phyloP scores from a whole-genome alignment of 1,140 invertebrate species.

The Drosophila sechellia region DNA sequence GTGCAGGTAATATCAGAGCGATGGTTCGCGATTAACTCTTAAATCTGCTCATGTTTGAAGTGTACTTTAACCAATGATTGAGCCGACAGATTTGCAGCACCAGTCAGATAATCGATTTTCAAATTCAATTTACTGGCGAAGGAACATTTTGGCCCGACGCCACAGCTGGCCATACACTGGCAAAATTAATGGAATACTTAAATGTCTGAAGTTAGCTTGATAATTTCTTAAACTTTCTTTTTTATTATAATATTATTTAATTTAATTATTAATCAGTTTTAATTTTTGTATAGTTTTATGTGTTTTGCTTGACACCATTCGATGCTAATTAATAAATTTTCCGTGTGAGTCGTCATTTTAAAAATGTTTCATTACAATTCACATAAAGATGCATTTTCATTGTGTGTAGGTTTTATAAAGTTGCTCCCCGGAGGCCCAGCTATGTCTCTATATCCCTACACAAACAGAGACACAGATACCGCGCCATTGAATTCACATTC shows the following conservation, averaged over 20 bases:
- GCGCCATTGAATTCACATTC: constrained; percentile 68
- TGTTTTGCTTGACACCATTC: too few relatives aligned
- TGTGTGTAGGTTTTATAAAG: constrained; percentile 8
- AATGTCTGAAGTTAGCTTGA: not conserved
- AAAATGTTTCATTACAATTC: too few relatives aligned
- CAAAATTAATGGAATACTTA: not conserved
- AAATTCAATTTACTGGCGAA: constrained; percentile 40
- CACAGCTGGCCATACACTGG: constrained; percentile 2
- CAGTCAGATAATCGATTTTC: constrained; percentile 38
- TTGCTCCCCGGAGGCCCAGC: constrained; percentile 17
- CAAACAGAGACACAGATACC: constrained; percentile 1
- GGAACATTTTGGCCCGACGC: constrained; percentile 14
- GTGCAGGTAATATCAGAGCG: constrained; percentile 10
- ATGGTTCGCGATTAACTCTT: constrained; percentile 39
- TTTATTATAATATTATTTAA: not conserved
- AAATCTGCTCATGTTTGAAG: constrained; percentile 24
- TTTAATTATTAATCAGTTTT: too few relatives aligned
- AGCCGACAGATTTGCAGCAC: constrained; percentile 3
- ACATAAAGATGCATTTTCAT: not conserved
- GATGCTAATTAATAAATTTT: too few relatives aligned
- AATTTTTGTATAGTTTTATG: too few relatives aligned
- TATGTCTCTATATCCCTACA: constrained; percentile 9
- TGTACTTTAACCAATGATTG: constrained; percentile 15
- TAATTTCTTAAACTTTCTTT: not conserved
- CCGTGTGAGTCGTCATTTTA: too few relatives aligned